Percentiles rank a stretch among this genome's conserved stretches.
Evolutionary conservation across 2,113 vertebrate species (phyloP).

Genomic region (Oryctolagus cuniculus): DNA sequence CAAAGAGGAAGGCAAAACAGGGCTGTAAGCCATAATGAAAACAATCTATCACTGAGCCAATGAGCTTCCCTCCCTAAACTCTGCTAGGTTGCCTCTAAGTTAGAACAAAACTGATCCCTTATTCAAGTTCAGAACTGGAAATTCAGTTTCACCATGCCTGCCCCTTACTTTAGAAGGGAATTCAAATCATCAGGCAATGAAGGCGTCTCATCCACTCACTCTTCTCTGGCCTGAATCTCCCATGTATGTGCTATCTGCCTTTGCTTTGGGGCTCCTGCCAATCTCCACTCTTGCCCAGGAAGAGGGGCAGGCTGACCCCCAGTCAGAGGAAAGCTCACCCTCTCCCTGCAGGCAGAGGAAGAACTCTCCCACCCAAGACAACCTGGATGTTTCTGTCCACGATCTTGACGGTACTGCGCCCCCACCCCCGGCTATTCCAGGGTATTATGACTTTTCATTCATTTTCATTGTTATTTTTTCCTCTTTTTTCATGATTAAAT

Average conservation of each 20-base stretch:
- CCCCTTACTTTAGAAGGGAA: not conserved
- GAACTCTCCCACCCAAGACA: not conserved
- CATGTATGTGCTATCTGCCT: not conserved
- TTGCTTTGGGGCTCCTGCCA: not conserved
- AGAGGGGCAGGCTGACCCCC: not conserved
- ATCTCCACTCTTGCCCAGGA: not conserved
- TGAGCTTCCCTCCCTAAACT: not conserved
- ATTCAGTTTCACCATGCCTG: not conserved
- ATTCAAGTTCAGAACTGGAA: not conserved
- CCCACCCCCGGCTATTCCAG: not conserved
- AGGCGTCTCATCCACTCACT: not conserved
- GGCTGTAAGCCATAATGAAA: constrained; percentile 29
- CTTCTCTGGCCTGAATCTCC: not conserved
- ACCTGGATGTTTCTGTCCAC: not conserved
- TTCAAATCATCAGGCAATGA: not conserved
- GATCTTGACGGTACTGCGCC: not conserved
- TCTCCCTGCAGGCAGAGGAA: not conserved
- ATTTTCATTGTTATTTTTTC: not conserved
- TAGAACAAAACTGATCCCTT: not conserved
- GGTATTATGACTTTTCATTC: too few relatives aligned
- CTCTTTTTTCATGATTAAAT: not conserved
- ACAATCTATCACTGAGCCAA: not conserved
- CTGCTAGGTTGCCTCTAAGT: not conserved
- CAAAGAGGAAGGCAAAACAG: not conserved
- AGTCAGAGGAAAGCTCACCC: not conserved